Evolutionary conservation across 1,140 invertebrate species (phyloP).

Genomic region (Pectinophora gossypiella): DNA sequence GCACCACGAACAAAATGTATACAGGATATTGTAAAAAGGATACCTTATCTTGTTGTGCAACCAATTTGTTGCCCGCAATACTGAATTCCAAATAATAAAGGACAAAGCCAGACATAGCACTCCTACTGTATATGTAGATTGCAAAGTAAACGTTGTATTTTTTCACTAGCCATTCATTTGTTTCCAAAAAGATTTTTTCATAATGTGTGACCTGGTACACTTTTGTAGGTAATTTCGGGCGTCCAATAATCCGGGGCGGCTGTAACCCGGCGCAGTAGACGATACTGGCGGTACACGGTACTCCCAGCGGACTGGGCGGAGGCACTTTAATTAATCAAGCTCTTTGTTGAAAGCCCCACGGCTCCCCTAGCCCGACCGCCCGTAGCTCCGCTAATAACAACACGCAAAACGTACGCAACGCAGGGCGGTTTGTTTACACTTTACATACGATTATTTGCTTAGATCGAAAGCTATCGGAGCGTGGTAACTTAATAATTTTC

Average conservation of each 20-base stretch:
- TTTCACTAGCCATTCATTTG: no score
- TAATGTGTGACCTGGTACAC: no score
- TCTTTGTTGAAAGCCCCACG: constrained; percentile 44
- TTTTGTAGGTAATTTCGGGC: constrained; percentile 32
- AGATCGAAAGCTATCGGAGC: constrained; percentile 38
- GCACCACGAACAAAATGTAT: no score
- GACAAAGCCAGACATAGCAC: no score
- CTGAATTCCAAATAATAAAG: no score
- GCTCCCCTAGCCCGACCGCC: constrained; percentile 19
- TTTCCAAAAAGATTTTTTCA: no score
- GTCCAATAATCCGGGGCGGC: constrained; percentile 38
- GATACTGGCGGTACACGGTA: constrained; percentile 3
- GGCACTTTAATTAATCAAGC: constrained; percentile 68
- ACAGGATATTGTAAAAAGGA: no score
- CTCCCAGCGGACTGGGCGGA: constrained; percentile 50
- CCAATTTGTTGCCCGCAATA: no score
- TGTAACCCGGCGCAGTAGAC: constrained; percentile 18
- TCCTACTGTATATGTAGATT: no score
- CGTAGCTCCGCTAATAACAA: constrained; percentile 39
- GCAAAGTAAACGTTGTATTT: not conserved
- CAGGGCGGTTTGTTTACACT: constrained; percentile 40
- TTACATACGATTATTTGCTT: constrained; percentile 41
- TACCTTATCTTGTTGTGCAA: no score
- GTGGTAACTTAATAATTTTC: constrained; percentile 13
- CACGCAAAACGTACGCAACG: constrained; percentile 44